Evolutionary conservation across 2,797 vertebrate species (phyloP).

Genomic region (Bradypodion ventrale): DNA sequence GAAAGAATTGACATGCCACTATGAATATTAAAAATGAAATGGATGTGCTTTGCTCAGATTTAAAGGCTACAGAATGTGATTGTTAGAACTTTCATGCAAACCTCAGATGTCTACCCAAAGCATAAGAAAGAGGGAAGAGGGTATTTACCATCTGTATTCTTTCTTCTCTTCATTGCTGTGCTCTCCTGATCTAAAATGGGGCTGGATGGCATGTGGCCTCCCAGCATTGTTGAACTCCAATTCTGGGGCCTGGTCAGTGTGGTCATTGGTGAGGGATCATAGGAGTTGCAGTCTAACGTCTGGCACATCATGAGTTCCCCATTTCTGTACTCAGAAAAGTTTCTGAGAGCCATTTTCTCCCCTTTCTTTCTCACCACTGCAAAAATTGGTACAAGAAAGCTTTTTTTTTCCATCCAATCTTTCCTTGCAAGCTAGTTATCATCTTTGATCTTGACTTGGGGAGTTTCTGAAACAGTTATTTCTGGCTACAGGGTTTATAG

Average conservation of each 20-base stretch:
- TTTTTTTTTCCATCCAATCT: no score
- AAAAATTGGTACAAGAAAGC: no score
- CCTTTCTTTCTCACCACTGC: background rate
- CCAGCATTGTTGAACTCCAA: background rate
- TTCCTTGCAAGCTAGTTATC: background rate
- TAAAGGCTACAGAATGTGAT: background rate
- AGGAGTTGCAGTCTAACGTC: background rate
- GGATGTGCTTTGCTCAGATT: background rate
- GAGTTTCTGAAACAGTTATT: background rate
- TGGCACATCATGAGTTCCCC: background rate
- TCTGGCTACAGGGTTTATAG: background rate
- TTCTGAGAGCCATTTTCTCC: background rate
- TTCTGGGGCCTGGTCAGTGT: background rate
- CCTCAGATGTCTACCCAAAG: background rate
- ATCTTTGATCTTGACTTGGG: background rate
- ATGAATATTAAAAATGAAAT: background rate
- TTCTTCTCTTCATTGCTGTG: background rate
- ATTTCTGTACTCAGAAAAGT: background rate
- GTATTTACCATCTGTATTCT: background rate
- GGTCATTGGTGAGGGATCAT: background rate
- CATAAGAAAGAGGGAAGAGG: background rate
- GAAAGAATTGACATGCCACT: background rate
- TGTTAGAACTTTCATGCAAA: background rate
- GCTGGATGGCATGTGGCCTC: background rate
- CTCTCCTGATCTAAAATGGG: background rate